Percentiles rank a stretch among this genome's conserved stretches.
Conservation (phyloP, 2,888 invertebrate genomes). For the Drepanosiphum platanoidis region DNA sequence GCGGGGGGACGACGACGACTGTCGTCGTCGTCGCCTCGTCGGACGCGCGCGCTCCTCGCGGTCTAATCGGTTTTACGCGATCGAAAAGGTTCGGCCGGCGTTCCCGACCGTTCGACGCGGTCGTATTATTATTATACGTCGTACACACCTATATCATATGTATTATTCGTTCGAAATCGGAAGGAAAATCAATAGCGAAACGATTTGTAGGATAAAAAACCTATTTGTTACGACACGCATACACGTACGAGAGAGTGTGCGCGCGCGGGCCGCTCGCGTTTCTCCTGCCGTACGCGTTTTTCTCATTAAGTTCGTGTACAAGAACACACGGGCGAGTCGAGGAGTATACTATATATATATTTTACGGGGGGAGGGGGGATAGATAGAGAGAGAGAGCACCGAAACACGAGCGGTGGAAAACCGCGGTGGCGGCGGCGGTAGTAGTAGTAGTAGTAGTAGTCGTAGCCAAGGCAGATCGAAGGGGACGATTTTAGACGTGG, state of each 20-base stretch:
- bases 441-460: neutral
- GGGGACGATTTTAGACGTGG: conserved; percentile 58
- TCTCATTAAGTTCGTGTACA: conserved; percentile 57
- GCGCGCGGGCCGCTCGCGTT: neutral
- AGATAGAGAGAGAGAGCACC: neutral
- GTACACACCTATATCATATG: too few species aligned
- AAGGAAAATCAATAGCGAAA: conserved; percentile 60
- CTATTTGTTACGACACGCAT: conserved; percentile 47
- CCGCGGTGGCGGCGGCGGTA: conserved; percentile 31
- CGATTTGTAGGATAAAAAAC: conserved; percentile 60
- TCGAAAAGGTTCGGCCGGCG: neutral
- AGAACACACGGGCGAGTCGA: conserved; percentile 34
- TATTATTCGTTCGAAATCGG: conserved; percentile 46
- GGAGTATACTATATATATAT: neutral
- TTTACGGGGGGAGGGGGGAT: neutral
- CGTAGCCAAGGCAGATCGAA: conserved; percentile 46
- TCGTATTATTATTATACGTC: conserved; percentile 32
- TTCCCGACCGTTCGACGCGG: neutral
- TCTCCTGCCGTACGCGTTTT: conserved; percentile 41
- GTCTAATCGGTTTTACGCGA: conserved; percentile 26
- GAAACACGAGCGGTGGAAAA: conserved; percentile 57
- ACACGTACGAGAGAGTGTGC: neutral
- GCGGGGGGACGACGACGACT: neutral
- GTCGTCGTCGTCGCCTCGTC: too few species aligned
- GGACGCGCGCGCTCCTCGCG: too few species aligned